Evolutionary conservation across 2,113 vertebrate genomes (phyloP), one percentile per base, ranked within the genome.

Genomic region (Periophthalmus modestus): DNA sequence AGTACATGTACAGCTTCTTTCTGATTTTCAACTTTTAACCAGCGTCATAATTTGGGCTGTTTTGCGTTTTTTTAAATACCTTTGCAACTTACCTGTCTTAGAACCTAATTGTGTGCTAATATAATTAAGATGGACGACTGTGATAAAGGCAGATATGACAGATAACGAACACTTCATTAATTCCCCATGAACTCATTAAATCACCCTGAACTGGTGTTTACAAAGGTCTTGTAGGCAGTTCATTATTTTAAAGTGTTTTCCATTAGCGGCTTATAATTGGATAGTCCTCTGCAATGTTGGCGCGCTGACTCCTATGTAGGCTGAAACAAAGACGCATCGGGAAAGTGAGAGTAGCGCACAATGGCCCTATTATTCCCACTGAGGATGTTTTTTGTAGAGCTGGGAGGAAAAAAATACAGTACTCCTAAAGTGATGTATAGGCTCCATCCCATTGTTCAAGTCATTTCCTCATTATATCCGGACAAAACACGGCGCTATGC

Each of bases 231-330:
- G 74, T 80, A 81, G 76, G 81, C 80, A 69, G 78, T 84, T 88
- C 85, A 83, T 90, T 85, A 84, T 85, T 88, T 65, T 83, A 84
- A 88, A 87, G 77, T 82, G 79, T 80, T 81, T 83, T 68, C 79
- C 76, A 89, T 91, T 91, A 89, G 80, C 71, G 54, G 62, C 14
- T 58, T 77, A 85, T 89, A 91, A 91, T 89, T 88, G 86, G 77
- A 86, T 86, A 75, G 69, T 86, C 72, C 74, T 83, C 63, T 34
- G 80, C 81, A 78, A 75, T 75, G 82, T 82, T 73, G 75, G 58
- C 74, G 67, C 69, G 47, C 33, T 71, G 77, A 84, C 81, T 88
- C 68, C 55, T 77, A 63, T 84, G 71, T 72, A 85, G 71, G 58
- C 85, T 87, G 74, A 87, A 90, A 85, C 78, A 89, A 88, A 86